phyloP scores from a whole-genome alignment of 2,888 invertebrate genomes.

The Resseliella maxima region DNA sequence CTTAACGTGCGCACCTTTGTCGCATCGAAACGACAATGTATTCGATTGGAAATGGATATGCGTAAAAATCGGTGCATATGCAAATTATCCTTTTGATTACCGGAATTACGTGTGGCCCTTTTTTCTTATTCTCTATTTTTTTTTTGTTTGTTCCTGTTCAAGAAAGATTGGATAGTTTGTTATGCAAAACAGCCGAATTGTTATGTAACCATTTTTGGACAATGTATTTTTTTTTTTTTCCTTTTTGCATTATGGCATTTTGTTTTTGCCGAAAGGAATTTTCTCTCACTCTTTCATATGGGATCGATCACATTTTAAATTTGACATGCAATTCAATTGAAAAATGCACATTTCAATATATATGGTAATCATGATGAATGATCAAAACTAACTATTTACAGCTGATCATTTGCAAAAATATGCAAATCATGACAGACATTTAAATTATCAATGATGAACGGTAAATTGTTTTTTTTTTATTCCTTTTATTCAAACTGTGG shows the following conservation, averaged over 20 bases:
- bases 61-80: slow-evolving; percentile 5
- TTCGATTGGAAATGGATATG: slow-evolving; percentile 12
- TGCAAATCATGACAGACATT: background rate
- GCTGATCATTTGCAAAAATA: slow-evolving; percentile 12
- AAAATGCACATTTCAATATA: background rate
- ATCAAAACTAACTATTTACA: background rate
- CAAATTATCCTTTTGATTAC: background rate
- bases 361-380: too few relatives aligned
- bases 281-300: background rate
- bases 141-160: background rate
- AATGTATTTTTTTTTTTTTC: too few relatives aligned
- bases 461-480: background rate
- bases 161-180: slow-evolving; percentile 22
- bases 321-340: background rate
- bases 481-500: background rate
- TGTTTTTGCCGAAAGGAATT: background rate
- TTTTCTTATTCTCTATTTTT: background rate
- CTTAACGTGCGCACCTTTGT: background rate
- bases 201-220: slow-evolving; percentile 33
- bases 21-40: background rate
- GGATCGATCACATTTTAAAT: background rate
- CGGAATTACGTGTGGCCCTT: background rate
- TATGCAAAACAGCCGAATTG: background rate
- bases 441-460: background rate
- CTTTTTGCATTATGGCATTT: background rate